These are phyloP conservation scores for Podarcis raffonei DNA, from an alignment of 2,113 vertebrate species.

Conservation along the genomic window DNA sequence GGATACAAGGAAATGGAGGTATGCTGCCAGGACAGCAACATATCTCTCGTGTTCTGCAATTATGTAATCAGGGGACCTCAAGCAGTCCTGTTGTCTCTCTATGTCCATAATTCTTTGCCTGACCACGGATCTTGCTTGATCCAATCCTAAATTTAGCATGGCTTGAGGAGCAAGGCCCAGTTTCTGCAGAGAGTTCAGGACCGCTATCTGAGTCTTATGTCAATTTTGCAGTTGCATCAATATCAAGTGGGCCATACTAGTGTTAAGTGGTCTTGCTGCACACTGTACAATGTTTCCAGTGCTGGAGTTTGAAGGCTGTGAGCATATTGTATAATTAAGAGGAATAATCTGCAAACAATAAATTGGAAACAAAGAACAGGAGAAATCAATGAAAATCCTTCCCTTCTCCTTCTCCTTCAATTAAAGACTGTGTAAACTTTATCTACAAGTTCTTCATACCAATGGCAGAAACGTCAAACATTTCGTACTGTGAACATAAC, in stretches of 20 bases:
- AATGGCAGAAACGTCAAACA: conserved; percentile 1
- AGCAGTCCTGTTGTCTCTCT: too few species aligned
- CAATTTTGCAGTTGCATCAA: neutral
- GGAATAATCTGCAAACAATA: neutral
- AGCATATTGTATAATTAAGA: neutral
- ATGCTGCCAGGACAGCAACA: too few species aligned
- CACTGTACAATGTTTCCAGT: neutral
- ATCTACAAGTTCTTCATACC: neutral
- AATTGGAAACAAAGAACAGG: neutral
- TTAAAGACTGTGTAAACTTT: neutral
- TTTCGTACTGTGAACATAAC: neutral
- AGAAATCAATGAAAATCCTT: conserved; percentile 1
- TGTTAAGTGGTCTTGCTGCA: neutral
- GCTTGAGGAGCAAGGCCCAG: too few species aligned
- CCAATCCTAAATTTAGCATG: too few species aligned
- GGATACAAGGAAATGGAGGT: too few species aligned
- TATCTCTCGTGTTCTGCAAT: too few species aligned
- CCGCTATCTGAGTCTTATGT: neutral
- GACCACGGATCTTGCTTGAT: too few species aligned
- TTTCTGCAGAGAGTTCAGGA: too few species aligned
- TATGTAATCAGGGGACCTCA: too few species aligned
- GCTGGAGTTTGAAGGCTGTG: neutral
- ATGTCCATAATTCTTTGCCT: too few species aligned
- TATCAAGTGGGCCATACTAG: neutral
- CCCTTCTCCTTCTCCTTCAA: neutral